A percentile compares a stretch with the other conserved stretches of the same genome.
These are phyloP conservation scores for Oostethus manadensis DNA, from an alignment of 2,113 vertebrate species.

Conservation along the genomic window DNA sequence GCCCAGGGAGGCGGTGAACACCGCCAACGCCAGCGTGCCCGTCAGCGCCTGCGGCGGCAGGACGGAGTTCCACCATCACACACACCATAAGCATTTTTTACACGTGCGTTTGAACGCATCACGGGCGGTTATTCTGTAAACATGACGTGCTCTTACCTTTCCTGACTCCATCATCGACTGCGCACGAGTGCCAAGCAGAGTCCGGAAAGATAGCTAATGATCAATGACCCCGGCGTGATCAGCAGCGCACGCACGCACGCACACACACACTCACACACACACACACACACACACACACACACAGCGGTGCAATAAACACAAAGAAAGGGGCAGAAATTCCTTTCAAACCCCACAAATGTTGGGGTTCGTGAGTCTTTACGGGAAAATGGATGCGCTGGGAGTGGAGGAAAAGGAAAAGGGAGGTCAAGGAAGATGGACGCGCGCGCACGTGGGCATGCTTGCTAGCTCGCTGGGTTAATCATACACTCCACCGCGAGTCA, in stretches of 20 bases:
- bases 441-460: background rate
- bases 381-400: too few relatives aligned
- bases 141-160: conserved; percentile 50
- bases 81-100: too few relatives aligned
- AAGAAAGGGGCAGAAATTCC: background rate
- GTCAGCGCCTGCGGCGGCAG: conserved; percentile 76
- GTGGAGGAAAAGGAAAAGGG: background rate
- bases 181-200: conserved; percentile 27
- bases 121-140: background rate
- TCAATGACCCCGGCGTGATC: conserved; percentile 46
- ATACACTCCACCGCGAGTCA: conserved; percentile 54
- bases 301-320: background rate
- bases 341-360: background rate
- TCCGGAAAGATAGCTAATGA: conserved; percentile 42
- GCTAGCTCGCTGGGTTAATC: conserved; percentile 63
- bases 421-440: too few relatives aligned
- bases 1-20: conserved; percentile 81
- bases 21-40: conserved; percentile 76
- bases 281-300: background rate
- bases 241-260: conserved; percentile 7
- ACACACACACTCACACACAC: background rate
- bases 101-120: background rate
- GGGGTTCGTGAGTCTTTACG: background rate
- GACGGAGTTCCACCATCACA: background rate
- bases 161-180: conserved; percentile 58